A percentile compares a stretch with the other conserved stretches of the same genome.
These are phyloP conservation scores for Phasia obesa DNA, from an alignment of 2,888 invertebrate species.

Conservation along the genomic window DNA sequence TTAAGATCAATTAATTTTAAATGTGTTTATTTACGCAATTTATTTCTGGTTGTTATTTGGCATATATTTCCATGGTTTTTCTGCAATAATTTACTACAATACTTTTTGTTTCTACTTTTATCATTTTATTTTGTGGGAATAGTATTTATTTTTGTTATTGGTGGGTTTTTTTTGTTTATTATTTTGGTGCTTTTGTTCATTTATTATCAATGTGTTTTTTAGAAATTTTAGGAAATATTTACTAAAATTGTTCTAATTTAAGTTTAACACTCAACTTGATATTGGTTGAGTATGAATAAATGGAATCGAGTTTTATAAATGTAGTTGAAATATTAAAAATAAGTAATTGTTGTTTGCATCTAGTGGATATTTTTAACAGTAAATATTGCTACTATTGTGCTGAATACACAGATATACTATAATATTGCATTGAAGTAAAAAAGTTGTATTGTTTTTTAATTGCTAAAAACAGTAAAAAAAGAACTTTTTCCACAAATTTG, in stretches of 20 bases:
- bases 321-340: constrained; percentile 42
- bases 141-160: constrained; percentile 5
- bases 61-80: constrained; percentile 20
- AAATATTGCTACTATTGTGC: constrained; percentile 14
- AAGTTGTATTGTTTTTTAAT: constrained; percentile 1
- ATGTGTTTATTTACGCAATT: constrained; percentile 22
- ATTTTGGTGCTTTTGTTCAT: constrained; percentile 37
- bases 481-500: constrained; percentile 12
- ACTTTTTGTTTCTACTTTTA: neutral
- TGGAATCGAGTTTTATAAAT: neutral
- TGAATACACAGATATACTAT: neutral
- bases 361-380: constrained; percentile 9
- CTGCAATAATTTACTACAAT: constrained; percentile 38
- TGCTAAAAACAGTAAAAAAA: constrained; percentile 18
- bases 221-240: constrained; percentile 17
- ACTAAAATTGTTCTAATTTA: constrained; percentile 43
- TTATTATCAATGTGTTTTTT: constrained; percentile 34
- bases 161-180: neutral
- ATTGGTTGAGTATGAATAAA: constrained; percentile 20
- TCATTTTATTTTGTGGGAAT: constrained; percentile 5
- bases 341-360: constrained; percentile 6
- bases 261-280: constrained; percentile 43
- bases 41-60: constrained; percentile 32
- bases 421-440: constrained; percentile 41
- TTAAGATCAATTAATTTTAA: constrained; percentile 46